Evolutionary conservation across 2,113 vertebrate species (phyloP).

Genomic region (Pangasianodon hypophthalmus): DNA sequence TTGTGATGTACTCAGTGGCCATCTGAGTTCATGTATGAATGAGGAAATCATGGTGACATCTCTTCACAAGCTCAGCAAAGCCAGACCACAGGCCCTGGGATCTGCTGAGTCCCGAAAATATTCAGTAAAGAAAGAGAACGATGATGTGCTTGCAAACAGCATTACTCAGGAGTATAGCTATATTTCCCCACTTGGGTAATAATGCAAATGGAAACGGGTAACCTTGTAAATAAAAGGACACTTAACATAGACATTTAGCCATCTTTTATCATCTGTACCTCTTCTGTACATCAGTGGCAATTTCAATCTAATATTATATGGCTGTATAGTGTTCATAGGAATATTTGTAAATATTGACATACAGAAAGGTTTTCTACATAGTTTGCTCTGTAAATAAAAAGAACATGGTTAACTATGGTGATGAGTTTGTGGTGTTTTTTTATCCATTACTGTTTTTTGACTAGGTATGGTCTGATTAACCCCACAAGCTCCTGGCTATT

Average conservation of each 20-base stretch:
- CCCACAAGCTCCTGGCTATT: not conserved
- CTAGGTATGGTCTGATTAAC: not conserved
- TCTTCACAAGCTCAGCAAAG: not conserved
- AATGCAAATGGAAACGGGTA: not conserved
- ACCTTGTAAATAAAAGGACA: not conserved
- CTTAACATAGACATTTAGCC: not conserved
- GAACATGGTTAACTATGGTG: not conserved
- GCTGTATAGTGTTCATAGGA: not conserved
- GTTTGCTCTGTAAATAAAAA: constrained; percentile 14
- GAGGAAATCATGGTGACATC: not conserved
- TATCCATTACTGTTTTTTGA: not conserved
- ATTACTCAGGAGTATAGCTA: constrained; percentile 5
- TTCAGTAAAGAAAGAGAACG: not conserved
- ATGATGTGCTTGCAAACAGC: not conserved
- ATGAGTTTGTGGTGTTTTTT: not conserved
- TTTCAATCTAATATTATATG: not conserved
- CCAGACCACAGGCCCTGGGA: not conserved
- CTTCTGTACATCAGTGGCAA: not conserved
- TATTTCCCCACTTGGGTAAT: not conserved
- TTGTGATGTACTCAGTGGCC: too few species aligned
- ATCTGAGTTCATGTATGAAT: not conserved
- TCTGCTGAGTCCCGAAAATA: not conserved
- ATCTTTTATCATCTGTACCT: not conserved
- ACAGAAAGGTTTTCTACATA: constrained; percentile 12
- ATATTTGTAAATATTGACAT: constrained; percentile 23